phyloP scores from a whole-genome alignment of 2,888 invertebrate species.

The Netelia virgata region DNA sequence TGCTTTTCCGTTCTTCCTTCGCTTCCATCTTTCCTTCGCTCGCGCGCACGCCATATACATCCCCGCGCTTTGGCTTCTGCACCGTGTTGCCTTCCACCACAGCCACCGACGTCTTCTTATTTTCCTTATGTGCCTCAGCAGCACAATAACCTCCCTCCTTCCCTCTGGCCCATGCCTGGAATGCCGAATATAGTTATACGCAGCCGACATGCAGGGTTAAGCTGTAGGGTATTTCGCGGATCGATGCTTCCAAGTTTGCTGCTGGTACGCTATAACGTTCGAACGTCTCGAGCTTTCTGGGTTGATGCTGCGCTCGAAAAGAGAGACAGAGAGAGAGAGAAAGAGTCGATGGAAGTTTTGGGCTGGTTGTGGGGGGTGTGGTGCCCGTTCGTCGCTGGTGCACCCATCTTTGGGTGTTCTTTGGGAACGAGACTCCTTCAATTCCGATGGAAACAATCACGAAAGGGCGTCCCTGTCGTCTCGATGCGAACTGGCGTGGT shows the following conservation, averaged over 20 bases:
- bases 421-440: not conserved
- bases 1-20: constrained; percentile 57
- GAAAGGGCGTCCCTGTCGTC: not conserved
- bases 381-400: not conserved
- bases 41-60: constrained; percentile 57
- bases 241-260: constrained; percentile 75
- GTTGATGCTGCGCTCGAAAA: constrained; percentile 12
- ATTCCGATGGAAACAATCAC: not conserved
- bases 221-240: constrained; percentile 79
- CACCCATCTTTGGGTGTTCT: constrained; percentile 2
- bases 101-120: constrained; percentile 31
- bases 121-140: constrained; percentile 35
- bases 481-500: not conserved
- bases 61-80: constrained; percentile 72
- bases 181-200: constrained; percentile 63
- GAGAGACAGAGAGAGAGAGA: not conserved
- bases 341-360: not conserved
- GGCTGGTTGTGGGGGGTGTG: not conserved
- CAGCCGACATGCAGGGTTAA: constrained; percentile 74
- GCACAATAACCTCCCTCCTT: constrained; percentile 57
- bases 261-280: constrained; percentile 8
- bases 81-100: constrained; percentile 72
- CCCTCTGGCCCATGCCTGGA: constrained; percentile 53
- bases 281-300: constrained; percentile 9
- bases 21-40: constrained; percentile 70